Base-by-base conservation (phyloP, 2,797 vertebrate species). In the Muraenolepis orangiensis region DNA sequence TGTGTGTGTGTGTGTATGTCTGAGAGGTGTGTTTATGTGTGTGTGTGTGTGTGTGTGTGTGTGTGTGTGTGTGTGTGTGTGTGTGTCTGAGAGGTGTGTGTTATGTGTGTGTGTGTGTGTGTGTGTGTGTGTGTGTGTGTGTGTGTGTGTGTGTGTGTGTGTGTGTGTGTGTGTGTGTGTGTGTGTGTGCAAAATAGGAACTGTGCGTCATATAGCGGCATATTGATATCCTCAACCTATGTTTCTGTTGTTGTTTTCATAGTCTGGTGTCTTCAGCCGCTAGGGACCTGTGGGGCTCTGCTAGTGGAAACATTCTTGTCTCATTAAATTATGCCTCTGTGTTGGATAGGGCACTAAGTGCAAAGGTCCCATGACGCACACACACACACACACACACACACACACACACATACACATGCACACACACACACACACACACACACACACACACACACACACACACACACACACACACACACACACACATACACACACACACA, bases 391-490 rank as follows among this genome's bases (percentile, higher is more conserved):
- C 34, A 40, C 23, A 66, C 26, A 66, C 34, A 67, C 30, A 38
- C 69, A 70, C 36, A 42, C 34, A 40, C 23, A 66, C 26, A 66
- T 26, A 29, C 64, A 30, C 26, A 57, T 6, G 18, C 18, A 72
- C 71, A 61, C 26, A 28, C 26, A 71, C n/a, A n/a, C n/a, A 42
- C n/a, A 40, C 12, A 40, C 69, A 40, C 69, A 70, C 69, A 42
- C 69, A 70, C 69, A 18, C 4, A 16, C 20, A 42, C 14, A 20
- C 40, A 57, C 26, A 30, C 36, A 7, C 51, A 64, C 71, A 36
- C 57, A 20, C 23, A 12, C 18, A 28, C 18, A 8, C 16, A 20
- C 11, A 67, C 28, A 46, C 70, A 32, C 29, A 29, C 26, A 64
- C 38, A 67, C 18, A 71, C 36, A 70, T 20, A 30, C 40, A 23